A percentile compares a stretch with the other conserved stretches of the same genome.
These are phyloP conservation scores for Aegithalos caudatus DNA, from an alignment of 2,113 vertebrate species.

Conservation along the genomic window DNA sequence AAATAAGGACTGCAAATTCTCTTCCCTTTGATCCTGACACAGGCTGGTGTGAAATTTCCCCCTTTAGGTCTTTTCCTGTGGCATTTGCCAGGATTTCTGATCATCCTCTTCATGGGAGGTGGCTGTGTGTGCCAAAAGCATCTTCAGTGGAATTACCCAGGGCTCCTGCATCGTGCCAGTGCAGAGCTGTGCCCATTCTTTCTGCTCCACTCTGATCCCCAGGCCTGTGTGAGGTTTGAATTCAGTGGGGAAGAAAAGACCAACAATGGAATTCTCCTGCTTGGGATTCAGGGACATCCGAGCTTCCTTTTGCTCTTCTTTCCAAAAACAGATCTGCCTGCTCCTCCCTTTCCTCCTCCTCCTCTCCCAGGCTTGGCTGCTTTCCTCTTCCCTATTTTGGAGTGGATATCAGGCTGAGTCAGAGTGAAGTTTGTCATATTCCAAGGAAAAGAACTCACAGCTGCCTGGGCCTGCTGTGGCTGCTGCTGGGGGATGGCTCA, in stretches of 20 bases:
- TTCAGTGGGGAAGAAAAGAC: background rate
- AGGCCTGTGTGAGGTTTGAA: accelerated
- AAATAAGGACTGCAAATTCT: background rate
- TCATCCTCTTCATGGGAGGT: background rate
- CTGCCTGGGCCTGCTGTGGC: background rate
- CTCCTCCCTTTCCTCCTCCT: constrained; percentile 16
- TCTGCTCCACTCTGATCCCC: background rate
- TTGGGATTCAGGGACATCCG: background rate
- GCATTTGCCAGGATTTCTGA: background rate
- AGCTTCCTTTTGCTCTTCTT: constrained; percentile 1
- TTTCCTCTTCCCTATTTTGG: constrained; percentile 11
- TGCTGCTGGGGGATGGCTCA: background rate
- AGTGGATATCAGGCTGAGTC: constrained; percentile 20
- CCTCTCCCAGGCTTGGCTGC: background rate
- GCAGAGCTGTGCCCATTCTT: background rate
- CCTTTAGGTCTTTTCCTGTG: background rate
- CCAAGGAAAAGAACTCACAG: background rate
- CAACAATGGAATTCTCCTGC: background rate
- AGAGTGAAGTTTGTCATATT: background rate
- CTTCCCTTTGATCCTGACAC: background rate
- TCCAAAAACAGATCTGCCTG: background rate
- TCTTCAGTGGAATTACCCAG: background rate
- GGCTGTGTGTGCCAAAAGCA: background rate
- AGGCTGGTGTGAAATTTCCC: background rate
- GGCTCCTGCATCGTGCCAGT: background rate